Conservation (phyloP, 2,888 invertebrate genomes). For the Scotopteryx bipunctaria region DNA sequence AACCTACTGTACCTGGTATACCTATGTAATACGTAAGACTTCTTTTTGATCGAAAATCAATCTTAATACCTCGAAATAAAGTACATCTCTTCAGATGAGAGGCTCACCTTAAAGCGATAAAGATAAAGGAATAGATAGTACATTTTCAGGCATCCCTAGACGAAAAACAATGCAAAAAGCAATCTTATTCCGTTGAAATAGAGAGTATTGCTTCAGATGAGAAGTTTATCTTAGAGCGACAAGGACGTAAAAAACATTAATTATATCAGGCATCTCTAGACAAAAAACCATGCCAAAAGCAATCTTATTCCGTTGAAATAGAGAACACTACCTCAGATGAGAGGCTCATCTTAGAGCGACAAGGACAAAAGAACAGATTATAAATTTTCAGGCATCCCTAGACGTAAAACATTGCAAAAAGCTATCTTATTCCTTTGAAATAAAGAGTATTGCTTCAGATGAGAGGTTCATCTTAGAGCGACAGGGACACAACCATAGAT, state of each 20-base stretch:
- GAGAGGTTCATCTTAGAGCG: conserved; percentile 56
- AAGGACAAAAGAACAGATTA: conserved; percentile 76
- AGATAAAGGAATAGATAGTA: conserved; percentile 75
- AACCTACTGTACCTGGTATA: no score
- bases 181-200: conserved; percentile 27
- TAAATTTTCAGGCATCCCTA: conserved; percentile 43
- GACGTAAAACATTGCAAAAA: background rate
- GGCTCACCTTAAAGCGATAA: conserved; percentile 65
- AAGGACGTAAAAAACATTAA: conserved; percentile 61
- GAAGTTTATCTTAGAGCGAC: conserved; percentile 62
- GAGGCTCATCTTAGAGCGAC: conserved; percentile 60
- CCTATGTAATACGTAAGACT: no score
- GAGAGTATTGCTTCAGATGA: conserved; percentile 39
- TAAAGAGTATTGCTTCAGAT: conserved; percentile 40
- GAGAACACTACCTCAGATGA: conserved; percentile 16
- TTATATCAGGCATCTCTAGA: conserved; percentile 26
- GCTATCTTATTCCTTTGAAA: conserved; percentile 13
- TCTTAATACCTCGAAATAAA: background rate
- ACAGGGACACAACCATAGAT: conserved; percentile 59
- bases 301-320: background rate
- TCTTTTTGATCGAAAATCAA: conserved; percentile 2
- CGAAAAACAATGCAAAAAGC: background rate
- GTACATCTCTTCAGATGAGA: conserved; percentile 17
- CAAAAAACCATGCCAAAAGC: background rate
- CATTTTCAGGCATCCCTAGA: conserved; percentile 36